Evolutionary conservation across 2,888 invertebrate genomes (phyloP).

Genomic region (Seladonia tumulorum): DNA sequence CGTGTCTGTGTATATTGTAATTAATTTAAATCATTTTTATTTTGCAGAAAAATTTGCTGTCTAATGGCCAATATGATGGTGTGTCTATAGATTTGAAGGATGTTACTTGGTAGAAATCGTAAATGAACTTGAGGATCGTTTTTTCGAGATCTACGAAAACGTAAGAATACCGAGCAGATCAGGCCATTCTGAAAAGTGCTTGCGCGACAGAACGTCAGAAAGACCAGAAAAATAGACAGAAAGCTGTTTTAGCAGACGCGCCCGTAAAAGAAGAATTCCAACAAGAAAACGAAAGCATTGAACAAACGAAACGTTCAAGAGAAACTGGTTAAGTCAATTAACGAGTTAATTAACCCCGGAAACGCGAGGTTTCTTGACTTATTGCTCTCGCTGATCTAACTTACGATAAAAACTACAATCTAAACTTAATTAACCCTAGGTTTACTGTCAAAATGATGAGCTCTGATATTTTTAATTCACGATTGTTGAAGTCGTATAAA

Average conservation of each 20-base stretch:
- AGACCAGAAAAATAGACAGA: not conserved
- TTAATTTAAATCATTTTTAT: no score
- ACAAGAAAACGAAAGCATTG: not conserved
- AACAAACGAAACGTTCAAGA: not conserved
- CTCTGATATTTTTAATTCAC: no score
- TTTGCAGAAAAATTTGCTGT: no score
- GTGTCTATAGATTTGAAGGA: no score
- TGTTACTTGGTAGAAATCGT: no score
- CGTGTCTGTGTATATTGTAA: no score
- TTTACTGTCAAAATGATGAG: no score
- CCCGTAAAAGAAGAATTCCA: not conserved
- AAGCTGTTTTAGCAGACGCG: not conserved
- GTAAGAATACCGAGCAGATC: not conserved
- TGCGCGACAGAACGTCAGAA: not conserved
- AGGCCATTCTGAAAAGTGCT: not conserved
- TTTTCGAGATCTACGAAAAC: no score
- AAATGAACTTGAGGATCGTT: no score
- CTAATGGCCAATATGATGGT: no score
- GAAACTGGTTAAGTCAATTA: not conserved
- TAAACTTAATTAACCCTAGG: not conserved
- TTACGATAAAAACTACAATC: not conserved
- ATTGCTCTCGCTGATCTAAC: not conserved
- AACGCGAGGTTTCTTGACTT: not conserved
- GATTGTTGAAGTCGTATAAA: no score
- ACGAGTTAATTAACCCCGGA: not conserved